Evolutionary conservation across 2,113 vertebrate species (phyloP).

Genomic region (Labeo rohita): DNA sequence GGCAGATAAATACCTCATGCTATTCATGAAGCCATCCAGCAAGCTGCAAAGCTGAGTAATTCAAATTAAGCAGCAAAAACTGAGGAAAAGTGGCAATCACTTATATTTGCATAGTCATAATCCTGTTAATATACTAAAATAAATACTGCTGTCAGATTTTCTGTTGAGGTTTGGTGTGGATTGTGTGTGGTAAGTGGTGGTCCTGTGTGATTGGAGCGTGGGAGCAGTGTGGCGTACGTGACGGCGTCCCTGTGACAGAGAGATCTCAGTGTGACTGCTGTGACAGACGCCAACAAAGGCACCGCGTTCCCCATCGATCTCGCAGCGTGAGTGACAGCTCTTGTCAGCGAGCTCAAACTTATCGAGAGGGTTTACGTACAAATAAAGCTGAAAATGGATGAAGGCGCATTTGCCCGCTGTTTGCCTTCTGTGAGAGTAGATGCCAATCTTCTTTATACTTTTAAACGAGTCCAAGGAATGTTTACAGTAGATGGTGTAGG

Average conservation of each 20-base stretch:
- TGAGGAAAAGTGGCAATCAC: background rate
- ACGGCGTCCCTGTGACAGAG: background rate
- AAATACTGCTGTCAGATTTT: background rate
- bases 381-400: slow-evolving; percentile 16
- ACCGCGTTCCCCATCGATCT: background rate
- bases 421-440: background rate
- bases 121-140: background rate
- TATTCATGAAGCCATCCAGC: background rate
- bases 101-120: background rate
- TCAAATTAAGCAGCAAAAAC: background rate
- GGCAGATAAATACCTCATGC: background rate
- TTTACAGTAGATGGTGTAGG: background rate
- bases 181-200: background rate
- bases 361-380: background rate
- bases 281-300: slow-evolving; percentile 3
- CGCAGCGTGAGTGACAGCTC: slow-evolving; percentile 1
- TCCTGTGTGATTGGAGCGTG: background rate
- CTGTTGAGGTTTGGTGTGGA: background rate
- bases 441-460: background rate
- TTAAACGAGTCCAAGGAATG: background rate
- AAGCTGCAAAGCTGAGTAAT: background rate
- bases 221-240: background rate
- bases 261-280: slow-evolving; percentile 1
- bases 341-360: background rate
- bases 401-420: background rate